A percentile compares a stretch with the other conserved stretches of the same genome.
These are phyloP conservation scores for Aradophagus sp. DNA, from an alignment of 1,140 invertebrate genomes.

Conservation along the genomic window DNA sequence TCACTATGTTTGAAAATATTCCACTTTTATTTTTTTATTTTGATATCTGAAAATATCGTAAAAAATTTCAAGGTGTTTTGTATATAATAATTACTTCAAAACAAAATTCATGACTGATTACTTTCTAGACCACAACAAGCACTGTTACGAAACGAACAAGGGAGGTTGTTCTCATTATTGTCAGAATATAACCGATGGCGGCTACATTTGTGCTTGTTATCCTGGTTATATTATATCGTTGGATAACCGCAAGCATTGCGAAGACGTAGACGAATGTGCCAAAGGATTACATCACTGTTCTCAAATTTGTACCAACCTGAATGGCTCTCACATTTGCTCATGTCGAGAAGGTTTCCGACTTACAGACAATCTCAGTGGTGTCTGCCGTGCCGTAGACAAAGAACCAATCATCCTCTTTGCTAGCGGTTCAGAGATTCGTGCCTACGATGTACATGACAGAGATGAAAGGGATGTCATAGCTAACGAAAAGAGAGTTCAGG, in stretches of 20 bases:
- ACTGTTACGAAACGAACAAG: conserved; percentile 81
- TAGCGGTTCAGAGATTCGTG: conserved; percentile 91
- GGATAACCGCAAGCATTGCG: conserved; percentile 84
- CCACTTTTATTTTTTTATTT: too few species aligned
- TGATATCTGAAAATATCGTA: too few species aligned
- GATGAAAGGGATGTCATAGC: conserved; percentile 85
- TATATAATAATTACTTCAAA: too few species aligned
- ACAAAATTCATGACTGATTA: conserved; percentile 1
- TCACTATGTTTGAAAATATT: too few species aligned
- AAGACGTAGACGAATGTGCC: conserved; percentile 93
- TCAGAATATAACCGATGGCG: conserved; percentile 86
- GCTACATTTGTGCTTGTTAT: conserved; percentile 92
- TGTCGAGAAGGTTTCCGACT: conserved; percentile 89
- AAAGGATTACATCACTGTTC: conserved; percentile 90
- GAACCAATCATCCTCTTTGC: conserved; percentile 81
- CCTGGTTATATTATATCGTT: conserved; percentile 87
- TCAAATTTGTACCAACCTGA: conserved; percentile 93
- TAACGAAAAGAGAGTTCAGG: conserved; percentile 89
- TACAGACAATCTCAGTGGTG: conserved; percentile 84
- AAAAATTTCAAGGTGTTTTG: too few species aligned
- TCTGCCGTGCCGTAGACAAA: conserved; percentile 82
- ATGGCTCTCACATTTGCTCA: conserved; percentile 91
- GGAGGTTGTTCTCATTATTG: conserved; percentile 97
- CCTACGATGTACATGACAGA: conserved; percentile 79
- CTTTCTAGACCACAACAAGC: conserved; percentile 79